Conservation (phyloP, 2,797 vertebrate genomes). For the Taenioides sp. region DNA sequence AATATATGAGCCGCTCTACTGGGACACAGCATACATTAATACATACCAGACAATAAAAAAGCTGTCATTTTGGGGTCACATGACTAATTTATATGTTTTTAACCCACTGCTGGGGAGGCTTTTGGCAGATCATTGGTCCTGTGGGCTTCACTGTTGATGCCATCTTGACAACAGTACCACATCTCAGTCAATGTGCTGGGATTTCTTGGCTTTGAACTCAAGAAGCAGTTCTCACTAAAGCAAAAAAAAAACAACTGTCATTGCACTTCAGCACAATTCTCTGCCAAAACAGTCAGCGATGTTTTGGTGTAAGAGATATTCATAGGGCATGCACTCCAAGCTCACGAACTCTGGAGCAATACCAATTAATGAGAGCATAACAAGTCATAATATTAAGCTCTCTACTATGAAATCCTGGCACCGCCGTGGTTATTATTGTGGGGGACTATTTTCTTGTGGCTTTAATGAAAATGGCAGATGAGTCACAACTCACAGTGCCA, state of each 20-base stretch:
- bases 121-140: slow-evolving; percentile 32
- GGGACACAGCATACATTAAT: slow-evolving; percentile 2
- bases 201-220: slow-evolving; percentile 35
- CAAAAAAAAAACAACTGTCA: slow-evolving; percentile 2
- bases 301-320: slow-evolving; percentile 8
- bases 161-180: slow-evolving; percentile 39
- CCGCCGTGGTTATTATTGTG: not conserved
- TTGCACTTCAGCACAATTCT: not conserved
- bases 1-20: not conserved
- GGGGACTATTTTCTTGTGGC: not conserved
- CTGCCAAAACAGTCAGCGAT: slow-evolving; percentile 9
- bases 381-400: slow-evolving; percentile 3
- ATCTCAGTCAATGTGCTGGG: slow-evolving; percentile 27
- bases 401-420: not conserved
- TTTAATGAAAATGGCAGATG: slow-evolving; percentile 9
- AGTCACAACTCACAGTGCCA: not conserved
- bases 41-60: not conserved
- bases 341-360: slow-evolving; percentile 6
- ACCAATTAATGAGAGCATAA: not conserved
- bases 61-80: slow-evolving; percentile 7
- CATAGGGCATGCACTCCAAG: not conserved
- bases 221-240: slow-evolving; percentile 17
- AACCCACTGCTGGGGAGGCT: slow-evolving; percentile 10
- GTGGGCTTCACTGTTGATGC: slow-evolving; percentile 27
- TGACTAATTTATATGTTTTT: slow-evolving; percentile 31